Conservation (phyloP, 2,888 invertebrate genomes). For the Lasioglossum vierecki region DNA sequence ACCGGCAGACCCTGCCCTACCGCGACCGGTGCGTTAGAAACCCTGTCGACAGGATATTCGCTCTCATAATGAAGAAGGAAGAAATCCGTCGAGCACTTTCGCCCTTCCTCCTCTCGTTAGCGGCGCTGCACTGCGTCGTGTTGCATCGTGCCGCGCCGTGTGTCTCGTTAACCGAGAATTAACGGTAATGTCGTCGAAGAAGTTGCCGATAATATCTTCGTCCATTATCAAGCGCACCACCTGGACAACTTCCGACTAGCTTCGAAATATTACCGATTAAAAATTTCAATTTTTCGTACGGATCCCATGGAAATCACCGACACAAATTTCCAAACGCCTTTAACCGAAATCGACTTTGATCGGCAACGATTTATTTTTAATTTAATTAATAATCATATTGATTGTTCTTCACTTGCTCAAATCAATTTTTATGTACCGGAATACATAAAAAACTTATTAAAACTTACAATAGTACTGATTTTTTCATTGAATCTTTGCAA, state of each 20-base stretch:
- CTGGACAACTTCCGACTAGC: neutral
- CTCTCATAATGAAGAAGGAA: conserved; percentile 45
- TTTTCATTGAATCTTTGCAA: no score
- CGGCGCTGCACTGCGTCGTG: conserved; percentile 38
- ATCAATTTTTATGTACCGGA: no score
- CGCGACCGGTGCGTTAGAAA: conserved; percentile 32
- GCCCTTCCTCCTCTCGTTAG: conserved; percentile 71
- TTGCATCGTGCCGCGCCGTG: neutral
- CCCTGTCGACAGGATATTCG: conserved; percentile 39
- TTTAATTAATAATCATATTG: no score
- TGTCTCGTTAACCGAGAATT: conserved; percentile 55
- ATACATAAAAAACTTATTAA: no score
- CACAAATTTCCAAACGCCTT: no score
- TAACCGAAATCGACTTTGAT: no score
- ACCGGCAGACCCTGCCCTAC: conserved; percentile 13
- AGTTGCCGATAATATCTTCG: conserved; percentile 22
- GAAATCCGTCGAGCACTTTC: conserved; percentile 61
- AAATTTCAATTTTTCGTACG: neutral
- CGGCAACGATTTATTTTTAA: no score
- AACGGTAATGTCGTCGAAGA: conserved; percentile 31
- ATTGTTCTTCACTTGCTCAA: no score
- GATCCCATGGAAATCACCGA: no score
- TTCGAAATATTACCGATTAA: neutral
- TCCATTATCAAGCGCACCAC: conserved; percentile 21
- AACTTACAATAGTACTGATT: no score